Evolutionary conservation across 2,113 vertebrate genomes (phyloP).

Genomic region (Nannobrachium achirus): DNA sequence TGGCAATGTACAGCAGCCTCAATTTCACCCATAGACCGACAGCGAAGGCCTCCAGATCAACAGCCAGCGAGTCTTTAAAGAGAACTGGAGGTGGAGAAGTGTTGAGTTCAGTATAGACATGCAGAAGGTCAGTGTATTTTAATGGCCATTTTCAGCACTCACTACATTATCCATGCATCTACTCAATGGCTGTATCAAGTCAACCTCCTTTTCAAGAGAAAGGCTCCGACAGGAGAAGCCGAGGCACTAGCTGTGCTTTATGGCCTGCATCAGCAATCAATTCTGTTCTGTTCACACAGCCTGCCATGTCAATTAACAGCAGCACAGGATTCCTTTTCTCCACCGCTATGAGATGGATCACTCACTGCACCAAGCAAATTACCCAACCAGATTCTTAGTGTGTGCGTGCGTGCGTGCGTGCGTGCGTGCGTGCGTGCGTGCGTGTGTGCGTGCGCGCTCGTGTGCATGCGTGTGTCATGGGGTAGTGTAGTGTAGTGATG

Average conservation of each 20-base stretch:
- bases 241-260: constrained; percentile 57
- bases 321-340: constrained; percentile 13
- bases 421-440: constrained; percentile 3
- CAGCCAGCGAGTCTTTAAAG: too few relatives aligned
- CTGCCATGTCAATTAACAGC: constrained; percentile 50
- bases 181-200: constrained; percentile 33
- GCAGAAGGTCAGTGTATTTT: background rate
- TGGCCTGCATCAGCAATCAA: constrained; percentile 52
- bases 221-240: constrained; percentile 43
- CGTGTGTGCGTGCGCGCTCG: constrained; percentile 6
- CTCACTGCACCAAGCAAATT: constrained; percentile 34
- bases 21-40: too few relatives aligned
- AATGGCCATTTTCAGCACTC: constrained; percentile 6
- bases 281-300: constrained; percentile 41
- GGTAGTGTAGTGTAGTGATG: too few relatives aligned
- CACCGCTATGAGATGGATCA: constrained; percentile 32
- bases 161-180: constrained; percentile 28
- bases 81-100: background rate
- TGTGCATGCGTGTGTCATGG: background rate
- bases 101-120: background rate
- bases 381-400: background rate
- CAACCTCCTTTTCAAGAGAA: constrained; percentile 48
- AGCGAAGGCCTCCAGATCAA: too few relatives aligned
- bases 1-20: too few relatives aligned
- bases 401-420: background rate